A percentile compares a stretch with the other conserved stretches of the same genome.
Conservation (phyloP, 2,888 invertebrate species). For the Microctonus aethiopoides region DNA sequence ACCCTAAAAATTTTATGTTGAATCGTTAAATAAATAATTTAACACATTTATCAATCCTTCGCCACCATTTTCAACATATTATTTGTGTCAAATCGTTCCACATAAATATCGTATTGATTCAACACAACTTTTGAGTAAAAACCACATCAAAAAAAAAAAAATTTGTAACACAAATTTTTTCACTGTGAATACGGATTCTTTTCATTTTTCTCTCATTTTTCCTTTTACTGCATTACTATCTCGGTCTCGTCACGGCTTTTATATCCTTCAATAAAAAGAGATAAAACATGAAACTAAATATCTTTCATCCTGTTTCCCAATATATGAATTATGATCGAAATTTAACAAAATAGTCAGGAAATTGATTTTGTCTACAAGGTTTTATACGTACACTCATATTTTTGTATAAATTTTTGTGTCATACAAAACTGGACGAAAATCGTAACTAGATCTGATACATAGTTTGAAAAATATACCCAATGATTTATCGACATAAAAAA, state of each 20-base stretch:
- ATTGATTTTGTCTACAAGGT: slow-evolving; percentile 24
- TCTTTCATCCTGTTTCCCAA: neutral
- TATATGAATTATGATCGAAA: slow-evolving; percentile 17
- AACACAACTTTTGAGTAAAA: too few relatives aligned
- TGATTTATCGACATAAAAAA: slow-evolving; percentile 26
- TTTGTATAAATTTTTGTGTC: neutral
- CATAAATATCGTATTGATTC: too few relatives aligned
- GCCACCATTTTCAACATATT: too few relatives aligned
- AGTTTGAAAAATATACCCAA: slow-evolving; percentile 29
- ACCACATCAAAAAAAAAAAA: too few relatives aligned
- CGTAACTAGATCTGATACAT: slow-evolving; percentile 5
- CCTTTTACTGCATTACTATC: neutral
- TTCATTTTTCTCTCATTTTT: slow-evolving; percentile 8
- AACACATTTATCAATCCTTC: too few relatives aligned
- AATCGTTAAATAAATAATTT: too few relatives aligned
- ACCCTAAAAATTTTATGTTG: too few relatives aligned
- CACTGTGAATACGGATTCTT: too few relatives aligned
- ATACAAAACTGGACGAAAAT: neutral
- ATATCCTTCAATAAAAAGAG: neutral
- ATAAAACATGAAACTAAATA: slow-evolving; percentile 5
- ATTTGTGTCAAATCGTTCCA: too few relatives aligned
- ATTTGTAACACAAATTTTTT: too few relatives aligned
- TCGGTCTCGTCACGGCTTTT: neutral
- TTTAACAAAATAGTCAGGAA: slow-evolving; percentile 8
- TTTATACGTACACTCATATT: too few relatives aligned